Evolutionary conservation across 1,140 invertebrate species (phyloP).

Genomic region (Hyles euphorbiae): DNA sequence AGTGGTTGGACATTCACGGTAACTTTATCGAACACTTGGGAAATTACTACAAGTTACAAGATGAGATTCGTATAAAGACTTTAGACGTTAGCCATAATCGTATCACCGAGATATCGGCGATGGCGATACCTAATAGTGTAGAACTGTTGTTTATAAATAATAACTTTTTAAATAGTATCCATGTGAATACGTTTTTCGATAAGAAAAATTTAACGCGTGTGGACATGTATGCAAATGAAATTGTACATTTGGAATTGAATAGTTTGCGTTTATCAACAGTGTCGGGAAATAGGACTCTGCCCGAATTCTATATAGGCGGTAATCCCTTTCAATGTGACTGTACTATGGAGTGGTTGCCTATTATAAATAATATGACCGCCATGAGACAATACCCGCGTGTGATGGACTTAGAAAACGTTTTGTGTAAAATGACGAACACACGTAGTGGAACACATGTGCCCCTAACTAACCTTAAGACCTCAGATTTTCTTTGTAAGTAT

Average conservation of each 20-base stretch:
- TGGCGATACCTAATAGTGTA: constrained; percentile 91
- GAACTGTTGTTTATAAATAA: constrained; percentile 93
- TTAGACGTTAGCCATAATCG: constrained; percentile 92
- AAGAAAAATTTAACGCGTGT: constrained; percentile 90
- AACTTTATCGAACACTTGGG: constrained; percentile 90
- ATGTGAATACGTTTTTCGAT: constrained; percentile 89
- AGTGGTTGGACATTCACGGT: constrained; percentile 92
- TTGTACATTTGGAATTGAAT: constrained; percentile 87
- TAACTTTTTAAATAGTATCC: constrained; percentile 87
- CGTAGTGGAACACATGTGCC: constrained; percentile 82
- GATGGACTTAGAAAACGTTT: constrained; percentile 90
- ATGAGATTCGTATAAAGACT: constrained; percentile 87
- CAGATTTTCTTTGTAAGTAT: constrained; percentile 93
- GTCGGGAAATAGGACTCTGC: constrained; percentile 80
- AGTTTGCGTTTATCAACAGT: constrained; percentile 85
- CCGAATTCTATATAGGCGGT: constrained; percentile 91
- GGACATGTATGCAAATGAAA: constrained; percentile 91
- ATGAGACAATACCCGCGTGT: constrained; percentile 88
- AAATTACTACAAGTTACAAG: constrained; percentile 90
- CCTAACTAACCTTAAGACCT: constrained; percentile 79
- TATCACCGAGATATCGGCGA: constrained; percentile 85
- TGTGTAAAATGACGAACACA: constrained; percentile 89
- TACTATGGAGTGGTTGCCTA: constrained; percentile 93
- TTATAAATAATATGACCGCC: constrained; percentile 89
- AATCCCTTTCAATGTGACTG: constrained; percentile 95